Base-by-base conservation (phyloP, 2,113 vertebrate genomes). In the Neogale vison region DNA sequence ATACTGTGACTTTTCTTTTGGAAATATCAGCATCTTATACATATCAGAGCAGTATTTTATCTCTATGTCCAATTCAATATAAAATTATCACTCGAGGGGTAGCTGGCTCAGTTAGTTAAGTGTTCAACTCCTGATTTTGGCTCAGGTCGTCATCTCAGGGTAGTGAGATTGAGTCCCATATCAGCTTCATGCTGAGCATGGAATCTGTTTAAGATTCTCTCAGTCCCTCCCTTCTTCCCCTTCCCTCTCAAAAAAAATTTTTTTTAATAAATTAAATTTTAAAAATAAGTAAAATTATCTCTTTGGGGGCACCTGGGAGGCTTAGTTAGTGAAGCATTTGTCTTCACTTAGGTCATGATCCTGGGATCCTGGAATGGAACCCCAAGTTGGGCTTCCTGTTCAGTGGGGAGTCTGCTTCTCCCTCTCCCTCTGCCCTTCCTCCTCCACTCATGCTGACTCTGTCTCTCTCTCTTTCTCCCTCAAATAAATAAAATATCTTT, bases 11-110 rank as follows among this genome's bases (percentile, higher is more conserved):
- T 85, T 57, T 93, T 93, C 97, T 96, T 96, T 98, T 97, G 95
- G 93, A 97, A 98, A 95, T 96, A 92, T 65, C 52, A 83, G 97
- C 77, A 83, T 85, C 85, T 98, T 86, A 90, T 36, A 92, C 92
- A 94, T 97, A 98, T 98, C 97, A 97, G 92, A 97, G 97, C 81
- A 97, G 90, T 89, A 96, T 92, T 98, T 98, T 95, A 69, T 55
- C 72, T 93, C 61, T 80, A 47, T 95, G 79, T 95, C 80, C 7
- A 83, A 77, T 95, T 61, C 96, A 88, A 39, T 83, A 92, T 36
- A 77, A 97, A 67, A 81, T 97, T 98, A 97, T 98, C 96, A 97
- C 65, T 93, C 63, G 87, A 69, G 65, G 14, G 6, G 7, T 31
- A 69, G 6, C 31, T 69, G 65, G 65, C 65, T 18, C 7, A n/a